A percentile compares a stretch with the other conserved stretches of the same genome.
Evolutionary conservation across 2,888 invertebrate genomes (phyloP).

Genomic region (Nowickia ferox): DNA sequence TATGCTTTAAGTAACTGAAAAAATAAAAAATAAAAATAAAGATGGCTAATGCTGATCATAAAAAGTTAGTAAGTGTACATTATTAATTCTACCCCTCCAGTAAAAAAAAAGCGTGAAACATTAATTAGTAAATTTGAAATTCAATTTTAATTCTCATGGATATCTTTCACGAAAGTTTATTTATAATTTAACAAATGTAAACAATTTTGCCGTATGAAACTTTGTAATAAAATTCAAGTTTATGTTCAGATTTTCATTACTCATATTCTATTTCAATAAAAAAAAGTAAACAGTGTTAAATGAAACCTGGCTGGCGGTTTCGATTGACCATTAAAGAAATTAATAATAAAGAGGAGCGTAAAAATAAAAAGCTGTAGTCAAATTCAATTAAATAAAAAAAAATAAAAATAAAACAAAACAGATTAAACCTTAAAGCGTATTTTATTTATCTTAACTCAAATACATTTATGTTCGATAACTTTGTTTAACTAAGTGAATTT

Average conservation of each 20-base stretch:
- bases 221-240: conserved; percentile 2
- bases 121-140: conserved; percentile 26
- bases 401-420: conserved; percentile 2
- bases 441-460: conserved; percentile 54
- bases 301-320: conserved; percentile 5
- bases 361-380: neutral
- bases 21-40: no score
- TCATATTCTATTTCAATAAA: neutral
- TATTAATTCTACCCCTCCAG: conserved; percentile 5
- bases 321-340: neutral
- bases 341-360: neutral
- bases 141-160: conserved; percentile 41
- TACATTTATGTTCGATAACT: conserved; percentile 57
- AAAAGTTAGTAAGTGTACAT: conserved; percentile 5
- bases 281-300: conserved; percentile 28
- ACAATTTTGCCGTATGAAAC: conserved; percentile 13
- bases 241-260: neutral
- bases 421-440: conserved; percentile 20
- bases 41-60: neutral
- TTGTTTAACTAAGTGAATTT: neutral
- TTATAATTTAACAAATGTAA: conserved; percentile 25
- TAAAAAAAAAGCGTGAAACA: conserved; percentile 13
- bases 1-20: neutral
- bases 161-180: conserved; percentile 25
- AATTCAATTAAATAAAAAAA: neutral